Conservation (phyloP, 2,888 invertebrate species). For the Platycnemis pennipes region DNA sequence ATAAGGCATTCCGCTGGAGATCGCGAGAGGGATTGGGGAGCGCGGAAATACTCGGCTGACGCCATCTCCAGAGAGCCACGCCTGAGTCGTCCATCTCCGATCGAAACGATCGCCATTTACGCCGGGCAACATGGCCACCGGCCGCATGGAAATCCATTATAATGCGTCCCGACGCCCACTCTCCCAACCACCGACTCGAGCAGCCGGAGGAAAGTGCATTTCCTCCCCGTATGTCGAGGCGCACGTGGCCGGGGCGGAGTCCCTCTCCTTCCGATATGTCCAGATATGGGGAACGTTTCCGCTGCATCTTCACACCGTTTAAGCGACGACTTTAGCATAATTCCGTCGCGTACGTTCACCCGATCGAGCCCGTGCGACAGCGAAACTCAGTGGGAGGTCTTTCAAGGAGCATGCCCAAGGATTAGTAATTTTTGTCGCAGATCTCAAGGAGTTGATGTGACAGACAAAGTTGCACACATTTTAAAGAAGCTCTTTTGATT, state of each 20-base stretch:
- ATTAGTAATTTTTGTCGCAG: no score
- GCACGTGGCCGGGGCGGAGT: not conserved
- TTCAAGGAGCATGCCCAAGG: no score
- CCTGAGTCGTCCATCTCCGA: conserved; percentile 12
- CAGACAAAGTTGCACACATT: no score
- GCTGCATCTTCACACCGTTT: not conserved
- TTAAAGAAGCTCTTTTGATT: no score
- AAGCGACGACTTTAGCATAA: not conserved
- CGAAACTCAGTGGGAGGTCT: no score
- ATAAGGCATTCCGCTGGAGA: conserved; percentile 28
- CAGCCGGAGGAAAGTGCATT: no score
- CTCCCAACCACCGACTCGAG: not conserved
- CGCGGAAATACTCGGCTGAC: conserved; percentile 22
- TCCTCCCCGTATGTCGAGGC: not conserved
- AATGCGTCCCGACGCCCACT: not conserved
- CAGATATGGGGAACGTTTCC: not conserved
- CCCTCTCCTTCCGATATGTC: not conserved
- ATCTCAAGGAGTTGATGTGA: no score
- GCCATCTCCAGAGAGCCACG: conserved; percentile 7
- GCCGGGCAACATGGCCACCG: not conserved
- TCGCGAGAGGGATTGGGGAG: not conserved
- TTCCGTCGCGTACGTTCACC: not conserved
- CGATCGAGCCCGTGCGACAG: not conserved
- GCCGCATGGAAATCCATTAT: not conserved
- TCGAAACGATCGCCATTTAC: not conserved